Evolutionary conservation across 2,113 vertebrate species (phyloP).

Genomic region (Paratilapia polleni): DNA sequence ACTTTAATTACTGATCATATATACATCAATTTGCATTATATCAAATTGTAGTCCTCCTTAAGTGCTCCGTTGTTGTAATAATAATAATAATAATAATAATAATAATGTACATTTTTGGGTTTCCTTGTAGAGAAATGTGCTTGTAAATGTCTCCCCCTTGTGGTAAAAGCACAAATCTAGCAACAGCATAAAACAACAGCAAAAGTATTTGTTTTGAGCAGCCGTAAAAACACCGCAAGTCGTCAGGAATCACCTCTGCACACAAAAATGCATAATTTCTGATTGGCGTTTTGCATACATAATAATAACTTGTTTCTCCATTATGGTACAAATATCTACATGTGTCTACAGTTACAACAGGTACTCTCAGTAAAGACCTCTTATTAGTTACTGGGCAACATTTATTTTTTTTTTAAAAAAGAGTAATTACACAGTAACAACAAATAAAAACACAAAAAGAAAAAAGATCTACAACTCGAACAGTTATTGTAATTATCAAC

Average conservation of each 20-base stretch:
- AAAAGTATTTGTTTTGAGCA: background rate
- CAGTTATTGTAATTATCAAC: background rate
- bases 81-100: background rate
- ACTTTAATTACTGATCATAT: background rate
- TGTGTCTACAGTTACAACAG: background rate
- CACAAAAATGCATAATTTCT: background rate
- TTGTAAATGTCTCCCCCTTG: conserved; percentile 68
- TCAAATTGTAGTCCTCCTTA: background rate
- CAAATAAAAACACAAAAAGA: background rate
- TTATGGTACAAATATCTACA: background rate
- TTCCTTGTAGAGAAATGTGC: background rate
- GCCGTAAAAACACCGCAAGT: background rate
- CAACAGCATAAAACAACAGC: background rate
- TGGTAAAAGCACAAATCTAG: conserved; percentile 21
- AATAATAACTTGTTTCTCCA: background rate
- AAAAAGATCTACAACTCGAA: background rate
- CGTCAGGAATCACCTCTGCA: background rate
- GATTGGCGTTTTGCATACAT: background rate
- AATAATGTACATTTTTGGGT: too few species aligned
- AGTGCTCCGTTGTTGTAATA: background rate
- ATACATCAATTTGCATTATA: background rate
- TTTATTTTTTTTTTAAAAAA: too few species aligned
- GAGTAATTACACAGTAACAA: background rate
- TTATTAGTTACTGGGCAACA: background rate
- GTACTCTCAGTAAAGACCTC: background rate